These are phyloP conservation scores for Polymixis flavicincta DNA, from an alignment of 2,888 invertebrate genomes.

Conservation along the genomic window DNA sequence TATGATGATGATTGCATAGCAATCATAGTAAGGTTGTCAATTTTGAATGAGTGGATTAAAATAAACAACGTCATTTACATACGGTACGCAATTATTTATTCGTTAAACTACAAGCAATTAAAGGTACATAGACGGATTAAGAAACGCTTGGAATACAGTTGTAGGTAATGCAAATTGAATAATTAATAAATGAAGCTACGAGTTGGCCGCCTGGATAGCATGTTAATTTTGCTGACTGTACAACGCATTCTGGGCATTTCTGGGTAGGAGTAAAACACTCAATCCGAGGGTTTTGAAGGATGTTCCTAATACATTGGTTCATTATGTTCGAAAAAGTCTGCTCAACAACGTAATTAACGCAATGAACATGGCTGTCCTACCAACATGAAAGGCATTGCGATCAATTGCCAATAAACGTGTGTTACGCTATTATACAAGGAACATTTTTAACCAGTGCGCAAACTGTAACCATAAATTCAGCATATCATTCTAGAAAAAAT, in stretches of 20 bases:
- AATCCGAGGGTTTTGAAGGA: no score
- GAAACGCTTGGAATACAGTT: not conserved
- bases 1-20: constrained; percentile 22
- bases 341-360: no score
- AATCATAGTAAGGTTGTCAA: constrained; percentile 25
- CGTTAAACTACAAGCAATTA: not conserved
- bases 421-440: no score
- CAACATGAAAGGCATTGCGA: no score
- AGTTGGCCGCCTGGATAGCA: not conserved
- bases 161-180: not conserved
- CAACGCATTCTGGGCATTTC: not conserved
- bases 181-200: no score
- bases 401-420: no score
- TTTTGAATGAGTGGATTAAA: not conserved
- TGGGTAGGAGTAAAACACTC: not conserved
- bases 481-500: no score
- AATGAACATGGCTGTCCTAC: no score
- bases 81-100: not conserved
- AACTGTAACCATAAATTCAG: no score
- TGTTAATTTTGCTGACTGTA: not conserved
- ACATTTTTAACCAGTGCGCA: no score
- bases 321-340: no score
- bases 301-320: no score
- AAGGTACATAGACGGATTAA: not conserved
- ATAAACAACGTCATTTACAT: constrained; percentile 4